Evolutionary conservation across 2,888 invertebrate species (phyloP).

Genomic region (Chromoteleia sp.): DNA sequence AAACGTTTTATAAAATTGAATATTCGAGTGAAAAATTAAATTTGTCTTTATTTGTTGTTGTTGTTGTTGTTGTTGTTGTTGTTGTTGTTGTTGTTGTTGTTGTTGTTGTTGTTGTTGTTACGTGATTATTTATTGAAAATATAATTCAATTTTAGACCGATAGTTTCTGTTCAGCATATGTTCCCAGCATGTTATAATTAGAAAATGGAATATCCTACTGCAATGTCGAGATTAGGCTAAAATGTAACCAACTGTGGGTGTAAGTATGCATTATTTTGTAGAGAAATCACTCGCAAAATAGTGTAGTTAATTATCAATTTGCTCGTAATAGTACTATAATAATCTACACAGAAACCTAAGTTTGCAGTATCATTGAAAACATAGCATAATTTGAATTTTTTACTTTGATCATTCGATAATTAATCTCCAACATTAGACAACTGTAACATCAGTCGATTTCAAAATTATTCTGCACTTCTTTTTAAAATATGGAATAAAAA

Average conservation of each 20-base stretch:
- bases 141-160: no score
- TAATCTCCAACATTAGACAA: not conserved
- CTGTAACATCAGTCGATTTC: not conserved
- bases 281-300: constrained; percentile 30
- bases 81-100: no score
- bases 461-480: not conserved
- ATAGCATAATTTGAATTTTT: not conserved
- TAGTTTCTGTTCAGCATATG: no score
- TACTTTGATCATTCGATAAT: not conserved
- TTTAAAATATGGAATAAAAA: no score
- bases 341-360: not conserved
- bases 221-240: constrained; percentile 21
- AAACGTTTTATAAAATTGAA: no score
- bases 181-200: constrained; percentile 24
- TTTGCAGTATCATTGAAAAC: not conserved
- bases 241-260: constrained; percentile 5
- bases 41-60: no score
- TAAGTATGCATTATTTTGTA: constrained; percentile 11
- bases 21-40: no score
- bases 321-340: not conserved
- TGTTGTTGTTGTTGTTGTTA: no score
- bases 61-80: no score
- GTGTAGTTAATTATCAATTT: constrained; percentile 14
- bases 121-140: no score
- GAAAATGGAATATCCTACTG: constrained; percentile 15